Evolutionary conservation across 2,797 vertebrate species (phyloP).

Genomic region (Protonibea diacanthus): DNA sequence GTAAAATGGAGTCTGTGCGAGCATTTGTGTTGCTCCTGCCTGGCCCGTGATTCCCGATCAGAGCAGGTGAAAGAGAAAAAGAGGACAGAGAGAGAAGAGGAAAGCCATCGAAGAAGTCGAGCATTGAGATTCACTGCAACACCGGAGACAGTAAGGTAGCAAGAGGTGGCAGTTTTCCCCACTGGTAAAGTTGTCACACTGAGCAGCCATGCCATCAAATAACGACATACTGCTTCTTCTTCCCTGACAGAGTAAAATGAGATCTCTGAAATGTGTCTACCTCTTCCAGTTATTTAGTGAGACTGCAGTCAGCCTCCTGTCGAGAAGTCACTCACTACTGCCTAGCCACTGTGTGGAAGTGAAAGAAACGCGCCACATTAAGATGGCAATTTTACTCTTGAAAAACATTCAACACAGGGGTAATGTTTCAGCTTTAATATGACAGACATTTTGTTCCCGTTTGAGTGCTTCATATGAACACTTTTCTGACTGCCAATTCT

Average conservation of each 20-base stretch:
- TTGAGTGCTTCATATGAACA: slow-evolving; percentile 11
- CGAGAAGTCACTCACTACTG: slow-evolving; percentile 41
- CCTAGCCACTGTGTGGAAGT: slow-evolving; percentile 23
- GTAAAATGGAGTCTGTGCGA: slow-evolving; percentile 4
- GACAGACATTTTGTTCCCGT: slow-evolving; percentile 47
- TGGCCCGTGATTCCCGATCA: slow-evolving; percentile 36
- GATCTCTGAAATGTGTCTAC: slow-evolving; percentile 58
- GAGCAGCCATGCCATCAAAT: slow-evolving; percentile 56
- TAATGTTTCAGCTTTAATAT: slow-evolving; percentile 32
- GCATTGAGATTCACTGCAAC: slow-evolving; percentile 31
- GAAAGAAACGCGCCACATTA: slow-evolving; percentile 26
- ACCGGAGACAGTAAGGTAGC: slow-evolving; percentile 35
- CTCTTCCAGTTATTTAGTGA: slow-evolving; percentile 57
- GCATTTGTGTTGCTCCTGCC: slow-evolving; percentile 17
- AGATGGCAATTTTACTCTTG: slow-evolving; percentile 34
- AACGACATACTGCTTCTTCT: slow-evolving; percentile 43
- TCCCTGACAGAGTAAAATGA: slow-evolving; percentile 64
- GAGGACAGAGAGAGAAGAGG: slow-evolving; percentile 1
- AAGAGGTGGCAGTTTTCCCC: slow-evolving; percentile 55
- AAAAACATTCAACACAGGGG: slow-evolving; percentile 20
- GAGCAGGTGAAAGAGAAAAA: slow-evolving; percentile 23
- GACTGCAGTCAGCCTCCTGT: slow-evolving; percentile 57
- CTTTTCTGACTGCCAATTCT: slow-evolving; percentile 20
- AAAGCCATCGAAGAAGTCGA: slow-evolving; percentile 29
- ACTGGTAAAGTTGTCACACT: slow-evolving; percentile 57